Percentiles rank a stretch among this genome's conserved stretches.
Evolutionary conservation across 1,140 invertebrate genomes (phyloP).

Genomic region (Drosophila ananassae): DNA sequence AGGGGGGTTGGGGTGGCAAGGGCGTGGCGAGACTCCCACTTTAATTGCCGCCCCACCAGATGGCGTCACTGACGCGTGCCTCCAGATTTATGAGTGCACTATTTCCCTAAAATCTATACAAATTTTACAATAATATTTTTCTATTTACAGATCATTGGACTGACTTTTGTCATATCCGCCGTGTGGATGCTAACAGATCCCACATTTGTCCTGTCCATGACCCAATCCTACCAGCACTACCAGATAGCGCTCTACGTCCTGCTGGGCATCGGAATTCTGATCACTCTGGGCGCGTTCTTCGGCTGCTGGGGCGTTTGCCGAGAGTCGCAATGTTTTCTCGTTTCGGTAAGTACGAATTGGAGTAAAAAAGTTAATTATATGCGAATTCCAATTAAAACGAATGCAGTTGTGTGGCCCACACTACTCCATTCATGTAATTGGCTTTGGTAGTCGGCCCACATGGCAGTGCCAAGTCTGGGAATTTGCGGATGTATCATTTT

Average conservation of each 20-base stretch:
- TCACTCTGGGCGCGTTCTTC: conserved; percentile 93
- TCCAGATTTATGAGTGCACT: conserved; percentile 16
- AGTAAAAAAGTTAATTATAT: conserved; percentile 1
- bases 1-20: background rate
- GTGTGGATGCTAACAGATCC: conserved; percentile 92
- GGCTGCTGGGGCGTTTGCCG: conserved; percentile 95
- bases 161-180: conserved; percentile 88
- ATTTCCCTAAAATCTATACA: conserved; percentile 6
- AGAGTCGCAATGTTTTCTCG: conserved; percentile 94
- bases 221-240: conserved; percentile 89
- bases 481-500: conserved; percentile 13
- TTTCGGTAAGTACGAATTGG: conserved; percentile 86
- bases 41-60: conserved; percentile 64
- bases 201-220: conserved; percentile 89
- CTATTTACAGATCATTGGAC: conserved; percentile 89
- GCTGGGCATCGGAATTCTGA: conserved; percentile 89
- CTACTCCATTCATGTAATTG: conserved; percentile 28
- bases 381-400: conserved; percentile 42
- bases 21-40: conserved; percentile 21
- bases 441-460: conserved; percentile 30
- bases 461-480: conserved; percentile 13
- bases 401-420: conserved; percentile 28
- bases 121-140: conserved; percentile 19
- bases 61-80: conserved; percentile 53
- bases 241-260: conserved; percentile 90